Base-by-base conservation (phyloP, 2,113 vertebrate species). In the Saguinus imperator region DNA sequence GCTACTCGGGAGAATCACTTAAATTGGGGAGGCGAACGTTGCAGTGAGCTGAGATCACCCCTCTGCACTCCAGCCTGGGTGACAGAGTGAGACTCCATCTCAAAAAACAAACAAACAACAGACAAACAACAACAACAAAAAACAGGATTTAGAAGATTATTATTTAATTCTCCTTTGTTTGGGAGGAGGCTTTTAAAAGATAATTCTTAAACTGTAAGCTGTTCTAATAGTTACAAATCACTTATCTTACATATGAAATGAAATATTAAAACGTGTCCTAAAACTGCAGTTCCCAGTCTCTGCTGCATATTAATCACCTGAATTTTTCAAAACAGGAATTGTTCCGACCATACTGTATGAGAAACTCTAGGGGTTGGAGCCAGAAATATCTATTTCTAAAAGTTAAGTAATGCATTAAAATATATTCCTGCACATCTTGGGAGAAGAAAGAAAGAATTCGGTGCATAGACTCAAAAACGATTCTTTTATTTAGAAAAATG, bases 151-250 rank as follows among this genome's bases (percentile, higher is more conserved):
- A 64, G 52, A 95, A 95, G 89, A 96, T 95, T 96, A 94, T 84
- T 72, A 68, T 58, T 96, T 96, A 97, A 97, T 94, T 96, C 94
- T 96, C 80, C 45, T 94, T 97, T 94, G 79, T 87, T 90, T 96
- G 81, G 89, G 81, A 96, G 58, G 52, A 21, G 48, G 32, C 25
- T 45, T 89, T 93, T 73, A 2, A 93, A 80, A 94, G 70, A 87
- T 66, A 89, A 79, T 97, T 95, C 87, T 85, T 91, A 70, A 93
- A 90, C 25, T 89, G 25, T 92, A 97, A 97, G 83, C 82, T 93
- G n/a, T 27, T 87, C 14, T 89, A 89, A 94, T 64, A 76, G 43
- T 89, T 98, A 95, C 75, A 97, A 89, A 95, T 91, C 48, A 89
- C 18, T 97, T 95, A 85, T 89, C 79, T 94, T 17, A 50, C 29